A percentile compares a stretch with the other conserved stretches of the same genome.
Evolutionary conservation across 2,888 invertebrate species (phyloP).

Genomic region (Pseudanteris insignis): DNA sequence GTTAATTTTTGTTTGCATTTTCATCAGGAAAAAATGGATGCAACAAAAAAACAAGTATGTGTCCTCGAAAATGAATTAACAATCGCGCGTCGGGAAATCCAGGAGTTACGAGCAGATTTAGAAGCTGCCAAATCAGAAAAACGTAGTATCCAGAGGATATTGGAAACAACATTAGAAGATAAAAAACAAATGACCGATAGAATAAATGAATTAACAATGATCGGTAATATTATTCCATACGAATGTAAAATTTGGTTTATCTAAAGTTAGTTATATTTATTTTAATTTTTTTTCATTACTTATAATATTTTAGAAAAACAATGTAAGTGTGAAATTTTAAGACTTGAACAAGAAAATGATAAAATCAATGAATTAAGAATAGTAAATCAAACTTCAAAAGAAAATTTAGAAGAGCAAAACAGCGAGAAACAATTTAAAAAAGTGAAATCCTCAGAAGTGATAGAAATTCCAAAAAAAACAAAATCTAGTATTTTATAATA

Average conservation of each 20-base stretch:
- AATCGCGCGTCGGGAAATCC: conserved; percentile 66
- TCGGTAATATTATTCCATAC: conserved; percentile 64
- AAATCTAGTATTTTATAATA: conserved; percentile 46
- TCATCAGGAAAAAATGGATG: conserved; percentile 67
- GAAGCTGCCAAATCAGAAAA: conserved; percentile 70
- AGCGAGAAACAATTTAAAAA: conserved; percentile 44
- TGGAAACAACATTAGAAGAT: conserved; percentile 70
- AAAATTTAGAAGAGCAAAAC: conserved; percentile 49
- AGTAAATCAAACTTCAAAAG: conserved; percentile 43
- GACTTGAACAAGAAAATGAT: conserved; percentile 65
- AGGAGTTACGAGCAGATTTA: conserved; percentile 67
- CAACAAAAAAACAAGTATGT: conserved; percentile 66
- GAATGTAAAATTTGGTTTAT: conserved; percentile 4
- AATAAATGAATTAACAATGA: conserved; percentile 71
- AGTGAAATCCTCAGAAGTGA: conserved; percentile 49
- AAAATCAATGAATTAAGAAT: conserved; percentile 67
- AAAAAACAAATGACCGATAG: conserved; percentile 70
- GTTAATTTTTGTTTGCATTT: too few relatives aligned
- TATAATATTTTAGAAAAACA: too few relatives aligned
- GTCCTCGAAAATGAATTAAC: conserved; percentile 67
- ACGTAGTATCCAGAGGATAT: conserved; percentile 69
- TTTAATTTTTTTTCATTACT: conserved; percentile 3
- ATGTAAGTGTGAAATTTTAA: conserved; percentile 66
- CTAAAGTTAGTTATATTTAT: neutral
- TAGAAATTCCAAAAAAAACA: conserved; percentile 50